Evolutionary conservation across 35 echinoderm and acorn worm species (phyloP).

Genomic region (Hemicentrotus pulcherrimus): DNA sequence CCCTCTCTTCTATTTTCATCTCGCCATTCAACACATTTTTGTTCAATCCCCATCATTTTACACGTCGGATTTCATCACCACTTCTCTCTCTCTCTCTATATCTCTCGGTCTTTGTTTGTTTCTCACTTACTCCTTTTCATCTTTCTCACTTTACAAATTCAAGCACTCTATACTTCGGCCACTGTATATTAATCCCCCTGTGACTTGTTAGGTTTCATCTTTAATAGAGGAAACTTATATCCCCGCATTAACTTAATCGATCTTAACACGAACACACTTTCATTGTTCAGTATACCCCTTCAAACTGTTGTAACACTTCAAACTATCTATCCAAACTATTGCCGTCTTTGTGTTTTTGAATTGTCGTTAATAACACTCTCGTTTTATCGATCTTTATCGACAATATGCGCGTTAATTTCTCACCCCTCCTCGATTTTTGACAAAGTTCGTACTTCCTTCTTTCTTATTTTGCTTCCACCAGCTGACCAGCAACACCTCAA

Average conservation of each 20-base stretch:
- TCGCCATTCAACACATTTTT: too few species aligned
- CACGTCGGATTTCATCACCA: background rate
- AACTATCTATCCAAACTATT: background rate
- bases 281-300: background rate
- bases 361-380: background rate
- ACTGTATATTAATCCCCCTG: background rate
- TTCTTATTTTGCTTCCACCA: background rate
- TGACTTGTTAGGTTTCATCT: background rate
- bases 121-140: background rate
- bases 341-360: background rate
- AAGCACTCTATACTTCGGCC: background rate
- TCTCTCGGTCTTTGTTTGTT: background rate
- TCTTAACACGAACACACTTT: background rate
- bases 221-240: background rate
- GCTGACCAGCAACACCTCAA: background rate
- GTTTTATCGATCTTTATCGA: background rate
- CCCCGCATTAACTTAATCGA: background rate
- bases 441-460: background rate
- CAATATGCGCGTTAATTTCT: background rate
- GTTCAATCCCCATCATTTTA: too few species aligned
- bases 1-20: too few species aligned
- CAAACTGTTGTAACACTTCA: slow-evolving; percentile 3
- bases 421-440: background rate
- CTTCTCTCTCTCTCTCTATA: background rate
- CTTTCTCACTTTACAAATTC: background rate